Conservation (phyloP, 2,797 vertebrate species). For the Oceanodroma leucorhoa region DNA sequence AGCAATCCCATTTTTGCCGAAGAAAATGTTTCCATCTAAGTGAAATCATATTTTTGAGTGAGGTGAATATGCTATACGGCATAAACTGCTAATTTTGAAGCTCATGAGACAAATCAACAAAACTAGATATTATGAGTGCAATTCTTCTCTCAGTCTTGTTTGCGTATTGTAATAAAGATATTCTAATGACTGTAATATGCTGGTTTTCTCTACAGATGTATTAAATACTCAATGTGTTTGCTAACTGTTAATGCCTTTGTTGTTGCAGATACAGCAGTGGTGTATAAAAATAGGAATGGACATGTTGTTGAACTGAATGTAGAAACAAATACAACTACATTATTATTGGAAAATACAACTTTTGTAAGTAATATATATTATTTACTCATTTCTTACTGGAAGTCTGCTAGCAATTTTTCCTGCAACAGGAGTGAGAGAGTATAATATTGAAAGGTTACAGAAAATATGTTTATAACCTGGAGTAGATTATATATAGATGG, state of each 20-base stretch:
- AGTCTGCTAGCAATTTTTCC: neutral
- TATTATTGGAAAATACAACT: slow-evolving; percentile 90
- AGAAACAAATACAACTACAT: slow-evolving; percentile 86
- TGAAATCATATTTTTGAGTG: neutral
- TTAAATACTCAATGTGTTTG: slow-evolving; percentile 29
- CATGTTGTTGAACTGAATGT: slow-evolving; percentile 94
- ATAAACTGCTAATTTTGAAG: neutral
- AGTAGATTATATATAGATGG: neutral
- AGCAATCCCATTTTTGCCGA: neutral
- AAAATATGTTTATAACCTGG: neutral
- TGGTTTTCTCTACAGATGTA: slow-evolving; percentile 12
- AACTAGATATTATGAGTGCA: neutral
- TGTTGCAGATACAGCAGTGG: slow-evolving; percentile 89
- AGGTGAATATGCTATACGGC: neutral
- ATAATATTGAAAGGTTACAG: neutral
- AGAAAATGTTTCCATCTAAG: neutral
- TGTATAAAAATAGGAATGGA: slow-evolving; percentile 92
- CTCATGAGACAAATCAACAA: neutral
- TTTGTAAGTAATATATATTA: slow-evolving; percentile 86
- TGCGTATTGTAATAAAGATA: neutral
- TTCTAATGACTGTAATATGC: neutral
- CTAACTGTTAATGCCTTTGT: slow-evolving; percentile 67
- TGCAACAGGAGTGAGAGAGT: neutral
- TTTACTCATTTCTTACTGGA: neutral
- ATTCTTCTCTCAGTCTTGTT: neutral